Base-by-base conservation (phyloP, 2,113 vertebrate species). In the Crypturellus undulatus region DNA sequence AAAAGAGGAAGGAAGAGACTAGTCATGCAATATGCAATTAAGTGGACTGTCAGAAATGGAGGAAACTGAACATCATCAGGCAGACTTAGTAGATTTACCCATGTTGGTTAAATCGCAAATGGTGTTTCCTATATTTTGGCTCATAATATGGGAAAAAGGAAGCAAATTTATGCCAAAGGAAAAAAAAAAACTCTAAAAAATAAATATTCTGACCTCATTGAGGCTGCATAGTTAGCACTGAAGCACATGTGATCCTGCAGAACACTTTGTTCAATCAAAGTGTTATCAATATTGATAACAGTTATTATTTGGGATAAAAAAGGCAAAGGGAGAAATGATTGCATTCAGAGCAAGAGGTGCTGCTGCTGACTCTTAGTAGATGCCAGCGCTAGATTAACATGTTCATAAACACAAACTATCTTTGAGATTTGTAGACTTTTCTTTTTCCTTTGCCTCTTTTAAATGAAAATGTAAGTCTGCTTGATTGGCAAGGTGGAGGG, bases 221-320 rank as follows among this genome's bases (percentile, higher is more conserved):
- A 14, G 25, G 14, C 7, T 16, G 19, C 18, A 60, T 15, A 69
- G 86, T 42, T 40, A 47, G 5, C 0, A 0, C 34, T 24, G 69
- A 64, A 83, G 63, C 43, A 36, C 77, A 71, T 3, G 32, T 3
- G 3, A 38, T 79, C 25, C 52, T 2, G 3, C 25, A 72, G 42
- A 5, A 3, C 42, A 3, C 28, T 75, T 63, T 79, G 47, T 76
- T 42, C 15, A 7, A 0, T 21, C n/a, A n/a, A n/a, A n/a, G n/a
- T n/a, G n/a, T n/a, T n/a, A 11, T 82, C 10, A 8, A 0, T 60
- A 13, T 26, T 0, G 5, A 2, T 40, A 56, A 30, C 2, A 3
- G 7, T 52, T 42, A 21, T 22, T 38, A 40, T 0, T 9, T 20
- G 36, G 25, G 30, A 68, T 28, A 10, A 54, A 36, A n/a, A 36